Base-by-base conservation (phyloP, 2,888 invertebrate species). In the Ctena decussata region DNA sequence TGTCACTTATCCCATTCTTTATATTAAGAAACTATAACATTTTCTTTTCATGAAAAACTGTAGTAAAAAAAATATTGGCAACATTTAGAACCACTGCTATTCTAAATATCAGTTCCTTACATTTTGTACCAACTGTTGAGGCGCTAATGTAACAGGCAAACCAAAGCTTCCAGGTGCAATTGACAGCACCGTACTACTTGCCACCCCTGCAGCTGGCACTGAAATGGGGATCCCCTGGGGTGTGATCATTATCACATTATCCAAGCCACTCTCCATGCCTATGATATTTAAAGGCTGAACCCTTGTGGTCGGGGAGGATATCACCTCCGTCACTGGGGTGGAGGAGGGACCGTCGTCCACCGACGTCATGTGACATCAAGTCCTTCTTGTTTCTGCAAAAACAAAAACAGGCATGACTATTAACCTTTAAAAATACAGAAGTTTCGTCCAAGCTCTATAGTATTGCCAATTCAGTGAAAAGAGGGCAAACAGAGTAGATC, bases 131-230 rank as follows among this genome's bases (percentile, higher is more conserved):
- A 49, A 18, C 32, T 49, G 32, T 24, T 72, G 72, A 18, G 72
- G 82, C 32, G 91, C 83, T 32, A 94, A 76, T 37, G 93, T 93
- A 27, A 94, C 93, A n/a, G 94, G 94, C 44, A 94, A 86, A 39
- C 93, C 91, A 72, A 95, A 90, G 65, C 91, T 92, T 21, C 93
- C 94, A 1, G 93, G 92, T 1, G 93, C 90, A 27, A 95, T 86
- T 18, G 95, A 94, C 32, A 82, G 41, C 30, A 77, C n/a, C 11
- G 3, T 49, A n/a, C 73, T 49, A 35, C 78, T 30, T 15, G 41
- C 69, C 27, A 53, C 41, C 1, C 53, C 53, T 53, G 30, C 44
- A 32, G 78, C 77, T 37, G 77, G 81, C 78, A 77, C 73, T 53
- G 72, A 74, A 35, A 32, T 57, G n/a, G 37, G 44, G 6, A 74